These are phyloP conservation scores for Drosophila aff. DNA, from an alignment of 1,140 invertebrate species.

Conservation along the genomic window DNA sequence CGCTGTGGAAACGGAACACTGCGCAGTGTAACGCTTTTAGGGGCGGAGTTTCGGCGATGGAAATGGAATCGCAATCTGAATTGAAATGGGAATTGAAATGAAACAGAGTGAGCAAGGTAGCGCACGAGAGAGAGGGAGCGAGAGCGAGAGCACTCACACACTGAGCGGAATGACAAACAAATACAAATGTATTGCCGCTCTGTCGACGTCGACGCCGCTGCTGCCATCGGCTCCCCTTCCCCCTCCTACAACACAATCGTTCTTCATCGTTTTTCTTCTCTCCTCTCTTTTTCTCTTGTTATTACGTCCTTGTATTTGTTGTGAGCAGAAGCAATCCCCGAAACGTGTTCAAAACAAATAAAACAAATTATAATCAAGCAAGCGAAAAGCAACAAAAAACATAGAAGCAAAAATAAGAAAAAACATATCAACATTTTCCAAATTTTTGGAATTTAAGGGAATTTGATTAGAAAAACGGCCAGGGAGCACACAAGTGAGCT, in stretches of 20 bases:
- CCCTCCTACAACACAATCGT: conserved; percentile 11
- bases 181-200: conserved; percentile 51
- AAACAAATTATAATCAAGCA: conserved; percentile 49
- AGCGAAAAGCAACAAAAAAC: conserved; percentile 8
- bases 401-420: conserved; percentile 8
- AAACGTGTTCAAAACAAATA: conserved; percentile 63
- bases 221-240: conserved; percentile 13
- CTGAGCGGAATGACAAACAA: conserved; percentile 60
- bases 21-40: conserved; percentile 45
- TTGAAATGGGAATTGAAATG: conserved; percentile 68
- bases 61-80: conserved; percentile 68
- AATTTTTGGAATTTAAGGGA: conserved; percentile 34
- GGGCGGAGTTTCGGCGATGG: conserved; percentile 64
- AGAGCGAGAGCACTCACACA: conserved; percentile 33
- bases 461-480: conserved; percentile 14
- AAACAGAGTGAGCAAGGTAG: conserved; percentile 43
- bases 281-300: conserved; percentile 27
- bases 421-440: conserved; percentile 29
- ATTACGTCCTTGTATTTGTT: conserved; percentile 55
- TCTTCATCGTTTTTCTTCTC: conserved; percentile 41
- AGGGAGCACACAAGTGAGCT: neutral
- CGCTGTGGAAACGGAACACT: conserved; percentile 60
- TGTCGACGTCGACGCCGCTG: conserved; percentile 22
- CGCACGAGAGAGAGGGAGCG: conserved; percentile 13
- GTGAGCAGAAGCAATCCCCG: conserved; percentile 54